phyloP scores from a whole-genome alignment of 2,888 invertebrate species.

The Prenolepis imparis region DNA sequence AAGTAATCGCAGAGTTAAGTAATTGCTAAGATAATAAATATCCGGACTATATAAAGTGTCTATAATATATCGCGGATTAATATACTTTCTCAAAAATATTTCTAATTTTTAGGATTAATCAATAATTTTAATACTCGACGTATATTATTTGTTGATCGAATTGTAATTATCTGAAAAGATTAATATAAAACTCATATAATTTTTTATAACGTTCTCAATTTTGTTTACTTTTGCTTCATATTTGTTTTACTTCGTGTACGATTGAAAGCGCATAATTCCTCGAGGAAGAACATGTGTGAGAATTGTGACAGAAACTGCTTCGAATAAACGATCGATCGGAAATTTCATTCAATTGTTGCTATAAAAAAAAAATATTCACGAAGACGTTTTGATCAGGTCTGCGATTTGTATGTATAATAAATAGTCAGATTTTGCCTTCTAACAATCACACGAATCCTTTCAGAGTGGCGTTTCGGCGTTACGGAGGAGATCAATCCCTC shows the following conservation, averaged over 20 bases:
- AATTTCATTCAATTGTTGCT: not conserved
- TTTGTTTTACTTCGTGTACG: too few species aligned
- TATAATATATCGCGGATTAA: not conserved
- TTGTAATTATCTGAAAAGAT: constrained; percentile 6
- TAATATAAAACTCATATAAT: not conserved
- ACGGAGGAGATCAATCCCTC: constrained; percentile 10
- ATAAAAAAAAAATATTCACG: constrained; percentile 14
- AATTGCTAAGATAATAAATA: constrained; percentile 10
- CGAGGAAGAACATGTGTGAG: not conserved
- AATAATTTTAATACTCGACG: not conserved
- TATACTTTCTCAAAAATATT: not conserved
- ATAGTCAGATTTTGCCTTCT: constrained; percentile 18
- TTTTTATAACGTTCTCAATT: not conserved
- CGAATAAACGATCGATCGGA: not conserved
- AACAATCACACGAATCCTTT: constrained; percentile 62
- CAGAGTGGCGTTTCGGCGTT: constrained; percentile 60
- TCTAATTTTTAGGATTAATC: not conserved
- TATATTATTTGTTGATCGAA: not conserved
- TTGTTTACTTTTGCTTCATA: not conserved
- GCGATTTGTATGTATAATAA: not conserved
- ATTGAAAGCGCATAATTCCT: not conserved
- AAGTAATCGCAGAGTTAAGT: not conserved
- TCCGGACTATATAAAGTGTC: not conserved
- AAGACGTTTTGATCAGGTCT: not conserved
- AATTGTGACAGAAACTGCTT: not conserved